Evolutionary conservation across 1,140 invertebrate genomes (phyloP).

Genomic region (Sitobion miscanthi): DNA sequence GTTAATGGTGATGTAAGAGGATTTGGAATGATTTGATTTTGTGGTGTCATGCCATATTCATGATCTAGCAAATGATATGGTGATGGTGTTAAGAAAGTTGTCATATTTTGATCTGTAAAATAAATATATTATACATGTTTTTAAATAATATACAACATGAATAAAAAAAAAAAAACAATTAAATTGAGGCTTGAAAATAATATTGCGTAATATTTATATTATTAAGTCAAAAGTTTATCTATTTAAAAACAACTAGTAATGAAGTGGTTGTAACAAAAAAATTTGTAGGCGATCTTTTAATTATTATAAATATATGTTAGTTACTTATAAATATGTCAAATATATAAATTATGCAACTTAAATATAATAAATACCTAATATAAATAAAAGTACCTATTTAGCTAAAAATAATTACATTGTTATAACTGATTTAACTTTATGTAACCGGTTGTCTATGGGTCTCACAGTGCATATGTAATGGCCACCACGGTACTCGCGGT

Average conservation of each 20-base stretch:
- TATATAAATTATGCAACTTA: too few relatives aligned
- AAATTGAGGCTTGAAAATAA: background rate
- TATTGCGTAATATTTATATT: background rate
- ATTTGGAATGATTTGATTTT: slow-evolving; percentile 72
- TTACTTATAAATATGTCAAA: too few relatives aligned
- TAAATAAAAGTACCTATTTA: too few relatives aligned
- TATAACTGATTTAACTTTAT: too few relatives aligned
- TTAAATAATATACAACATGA: background rate
- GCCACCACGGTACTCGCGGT: too few relatives aligned
- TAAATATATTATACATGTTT: background rate
- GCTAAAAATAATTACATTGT: too few relatives aligned
- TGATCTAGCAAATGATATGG: slow-evolving; percentile 83
- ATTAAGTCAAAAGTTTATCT: background rate
- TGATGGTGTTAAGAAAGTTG: slow-evolving; percentile 61
- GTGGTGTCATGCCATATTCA: slow-evolving; percentile 81
- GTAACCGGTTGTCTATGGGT: too few relatives aligned
- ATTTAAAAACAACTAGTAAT: background rate
- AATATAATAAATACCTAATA: too few relatives aligned
- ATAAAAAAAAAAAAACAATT: background rate
- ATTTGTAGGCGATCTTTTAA: too few relatives aligned
- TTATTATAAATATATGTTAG: background rate
- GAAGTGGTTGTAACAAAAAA: too few relatives aligned
- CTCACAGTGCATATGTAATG: too few relatives aligned
- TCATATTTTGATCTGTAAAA: slow-evolving; percentile 35
- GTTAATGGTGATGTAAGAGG: slow-evolving; percentile 64